phyloP scores from a whole-genome alignment of 2,797 vertebrate genomes.

The Muraenolepis orangiensis region DNA sequence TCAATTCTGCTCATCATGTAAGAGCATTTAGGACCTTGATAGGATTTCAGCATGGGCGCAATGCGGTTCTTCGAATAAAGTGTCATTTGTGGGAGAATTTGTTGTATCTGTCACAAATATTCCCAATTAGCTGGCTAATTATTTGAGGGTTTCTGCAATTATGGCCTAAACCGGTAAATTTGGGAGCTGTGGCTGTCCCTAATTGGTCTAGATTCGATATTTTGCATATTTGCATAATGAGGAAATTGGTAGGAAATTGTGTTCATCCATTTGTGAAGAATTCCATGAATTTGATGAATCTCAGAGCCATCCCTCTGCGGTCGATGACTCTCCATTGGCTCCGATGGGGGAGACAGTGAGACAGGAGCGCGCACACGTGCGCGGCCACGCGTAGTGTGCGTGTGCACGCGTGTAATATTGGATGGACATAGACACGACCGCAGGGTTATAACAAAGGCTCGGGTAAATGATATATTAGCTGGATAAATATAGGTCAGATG shows the following conservation, averaged over 20 bases:
- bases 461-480: too few species aligned
- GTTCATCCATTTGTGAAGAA: constrained; percentile 99
- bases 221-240: constrained; percentile 99
- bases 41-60: constrained; percentile 89
- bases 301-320: constrained; percentile 90
- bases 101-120: constrained; percentile 99
- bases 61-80: constrained; percentile 95
- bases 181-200: constrained; percentile 96
- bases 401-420: neutral
- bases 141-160: constrained; percentile 99
- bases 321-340: constrained; percentile 90
- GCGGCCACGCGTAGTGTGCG: constrained; percentile 62
- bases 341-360: constrained; percentile 84
- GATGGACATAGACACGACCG: too few species aligned
- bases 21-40: constrained; percentile 96
- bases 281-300: constrained; percentile 98
- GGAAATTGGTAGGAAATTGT: constrained; percentile 99
- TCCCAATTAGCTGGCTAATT: constrained; percentile 99
- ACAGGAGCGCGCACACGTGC: constrained; percentile 75
- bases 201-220: constrained; percentile 99
- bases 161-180: constrained; percentile 97
- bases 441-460: too few species aligned
- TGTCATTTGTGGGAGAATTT: constrained; percentile 99
- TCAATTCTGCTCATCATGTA: constrained; percentile 98
- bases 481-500: too few species aligned